phyloP scores from a whole-genome alignment of 2,888 invertebrate genomes.

The Dimorphilus gyrociliatus region DNA sequence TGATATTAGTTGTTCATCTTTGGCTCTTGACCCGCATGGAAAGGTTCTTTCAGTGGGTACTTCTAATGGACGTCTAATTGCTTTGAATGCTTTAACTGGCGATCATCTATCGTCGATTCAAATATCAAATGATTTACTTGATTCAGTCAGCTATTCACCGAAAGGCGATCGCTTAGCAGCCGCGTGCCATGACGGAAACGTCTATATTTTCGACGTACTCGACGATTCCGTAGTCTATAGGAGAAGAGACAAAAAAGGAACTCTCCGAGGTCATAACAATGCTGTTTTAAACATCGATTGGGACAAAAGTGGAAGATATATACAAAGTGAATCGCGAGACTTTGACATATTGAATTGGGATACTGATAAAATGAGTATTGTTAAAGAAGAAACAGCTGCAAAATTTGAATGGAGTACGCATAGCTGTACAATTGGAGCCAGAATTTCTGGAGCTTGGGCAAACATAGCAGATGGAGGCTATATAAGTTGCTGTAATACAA shows the following conservation, averaged over 20 bases:
- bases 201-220: constrained; percentile 64
- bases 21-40: constrained; percentile 72
- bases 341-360: constrained; percentile 66
- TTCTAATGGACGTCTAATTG: constrained; percentile 68
- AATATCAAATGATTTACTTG: constrained; percentile 70
- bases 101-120: constrained; percentile 64
- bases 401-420: no score
- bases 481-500: no score
- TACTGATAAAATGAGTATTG: no score
- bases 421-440: no score
- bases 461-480: no score
- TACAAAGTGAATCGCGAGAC: constrained; percentile 75
- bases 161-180: constrained; percentile 73
- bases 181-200: constrained; percentile 73
- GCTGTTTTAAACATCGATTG: constrained; percentile 68
- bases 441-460: no score
- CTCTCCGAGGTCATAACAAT: constrained; percentile 15
- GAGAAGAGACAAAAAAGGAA: no score
- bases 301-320: constrained; percentile 69
- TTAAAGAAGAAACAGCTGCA: no score
- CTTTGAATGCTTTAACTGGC: constrained; percentile 70
- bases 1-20: constrained; percentile 53
- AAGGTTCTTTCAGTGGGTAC: constrained; percentile 72
- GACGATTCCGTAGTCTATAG: constrained; percentile 74
- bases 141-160: constrained; percentile 69